Conservation (phyloP, 2,888 invertebrate species). For the Galerucella calmariensis region DNA sequence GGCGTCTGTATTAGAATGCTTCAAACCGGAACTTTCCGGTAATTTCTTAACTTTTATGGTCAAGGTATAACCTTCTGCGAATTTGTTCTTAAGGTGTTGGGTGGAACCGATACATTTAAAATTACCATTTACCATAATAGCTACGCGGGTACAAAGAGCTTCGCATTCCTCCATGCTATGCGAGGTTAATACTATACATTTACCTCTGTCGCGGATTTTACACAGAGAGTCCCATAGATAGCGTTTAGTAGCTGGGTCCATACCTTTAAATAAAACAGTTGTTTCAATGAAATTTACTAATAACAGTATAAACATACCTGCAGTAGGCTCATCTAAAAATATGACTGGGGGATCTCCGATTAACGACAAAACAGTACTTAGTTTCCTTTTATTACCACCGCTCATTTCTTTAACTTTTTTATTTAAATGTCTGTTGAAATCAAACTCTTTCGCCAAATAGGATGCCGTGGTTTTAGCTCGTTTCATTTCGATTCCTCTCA, state of each 20-base stretch:
- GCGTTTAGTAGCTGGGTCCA: constrained; percentile 84
- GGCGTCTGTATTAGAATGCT: constrained; percentile 34
- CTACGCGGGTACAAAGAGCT: constrained; percentile 82
- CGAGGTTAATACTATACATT: constrained; percentile 83
- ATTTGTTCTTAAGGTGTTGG: constrained; percentile 85
- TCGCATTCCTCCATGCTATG: constrained; percentile 92
- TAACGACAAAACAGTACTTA: constrained; percentile 69
- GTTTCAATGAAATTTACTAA: neutral
- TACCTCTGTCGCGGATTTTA: constrained; percentile 75
- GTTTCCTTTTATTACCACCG: constrained; percentile 70
- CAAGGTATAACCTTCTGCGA: constrained; percentile 70
- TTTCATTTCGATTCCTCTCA: constrained; percentile 63
- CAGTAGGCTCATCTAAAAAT: constrained; percentile 68
- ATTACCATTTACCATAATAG: constrained; percentile 87
- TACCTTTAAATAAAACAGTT: constrained; percentile 63
- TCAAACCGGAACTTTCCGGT: constrained; percentile 3
- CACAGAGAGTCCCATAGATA: constrained; percentile 83
- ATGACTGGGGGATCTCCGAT: constrained; percentile 69
- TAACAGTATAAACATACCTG: constrained; percentile 61
- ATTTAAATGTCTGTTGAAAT: constrained; percentile 64
- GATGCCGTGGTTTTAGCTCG: constrained; percentile 57
- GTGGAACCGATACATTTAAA: constrained; percentile 84
- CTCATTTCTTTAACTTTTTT: constrained; percentile 65
- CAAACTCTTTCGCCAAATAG: constrained; percentile 62
- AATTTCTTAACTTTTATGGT: constrained; percentile 63